Conservation (phyloP, 2,113 vertebrate genomes). For the Myotis davidii region DNA sequence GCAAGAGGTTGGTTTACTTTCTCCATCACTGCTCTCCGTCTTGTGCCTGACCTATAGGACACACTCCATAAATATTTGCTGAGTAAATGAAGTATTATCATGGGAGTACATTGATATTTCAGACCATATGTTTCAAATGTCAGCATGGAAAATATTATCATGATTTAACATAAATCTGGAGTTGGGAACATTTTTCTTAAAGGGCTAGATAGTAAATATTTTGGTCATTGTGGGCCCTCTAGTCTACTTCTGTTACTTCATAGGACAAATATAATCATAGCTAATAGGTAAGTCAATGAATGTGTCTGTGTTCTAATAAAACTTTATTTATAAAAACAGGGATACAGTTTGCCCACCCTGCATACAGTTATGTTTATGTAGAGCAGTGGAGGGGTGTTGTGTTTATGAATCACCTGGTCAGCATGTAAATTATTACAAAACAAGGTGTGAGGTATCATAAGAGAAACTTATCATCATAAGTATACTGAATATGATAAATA, state of each 20-base stretch:
- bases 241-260: background rate
- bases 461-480: background rate
- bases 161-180: background rate
- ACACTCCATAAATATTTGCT: background rate
- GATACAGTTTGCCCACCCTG: background rate
- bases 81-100: background rate
- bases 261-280: background rate
- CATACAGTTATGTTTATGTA: background rate
- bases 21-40: background rate
- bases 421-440: background rate
- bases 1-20: background rate
- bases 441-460: background rate
- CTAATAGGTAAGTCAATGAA: background rate
- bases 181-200: background rate
- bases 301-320: background rate
- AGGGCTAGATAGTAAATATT: background rate
- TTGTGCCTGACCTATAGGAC: background rate
- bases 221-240: background rate
- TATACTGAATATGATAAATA: background rate
- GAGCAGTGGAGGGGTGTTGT: background rate
- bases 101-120: background rate
- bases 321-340: background rate
- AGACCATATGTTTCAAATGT: background rate
- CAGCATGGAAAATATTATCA: background rate
- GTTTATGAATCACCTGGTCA: background rate